phyloP scores from a whole-genome alignment of 2,888 invertebrate genomes.

The Meta bourneti region DNA sequence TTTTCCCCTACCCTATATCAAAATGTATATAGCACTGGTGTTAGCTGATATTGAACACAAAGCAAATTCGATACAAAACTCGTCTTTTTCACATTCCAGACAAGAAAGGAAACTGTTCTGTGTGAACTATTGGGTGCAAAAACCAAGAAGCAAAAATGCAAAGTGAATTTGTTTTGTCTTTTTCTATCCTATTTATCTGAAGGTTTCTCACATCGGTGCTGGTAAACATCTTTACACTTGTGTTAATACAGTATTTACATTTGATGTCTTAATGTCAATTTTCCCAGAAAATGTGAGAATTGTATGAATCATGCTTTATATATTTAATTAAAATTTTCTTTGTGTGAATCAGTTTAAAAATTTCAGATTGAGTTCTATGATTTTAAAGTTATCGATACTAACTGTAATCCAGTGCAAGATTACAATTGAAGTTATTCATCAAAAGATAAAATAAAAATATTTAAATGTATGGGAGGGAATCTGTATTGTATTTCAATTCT shows the following conservation, averaged over 20 bases:
- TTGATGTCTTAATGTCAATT: not conserved
- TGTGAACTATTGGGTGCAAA: not conserved
- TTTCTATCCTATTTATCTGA: not conserved
- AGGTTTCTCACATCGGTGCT: slow-evolving; percentile 15
- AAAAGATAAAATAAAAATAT: too few species aligned
- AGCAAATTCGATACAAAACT: not conserved
- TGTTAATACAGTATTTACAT: slow-evolving; percentile 29
- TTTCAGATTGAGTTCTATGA: too few species aligned
- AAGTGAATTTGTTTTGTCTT: not conserved
- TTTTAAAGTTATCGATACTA: too few species aligned
- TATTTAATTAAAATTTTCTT: not conserved
- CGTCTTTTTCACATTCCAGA: slow-evolving; percentile 42
- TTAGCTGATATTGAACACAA: slow-evolving; percentile 14
- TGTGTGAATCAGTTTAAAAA: too few species aligned
- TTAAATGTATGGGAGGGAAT: too few species aligned
- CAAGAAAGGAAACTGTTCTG: not conserved
- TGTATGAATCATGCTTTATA: not conserved
- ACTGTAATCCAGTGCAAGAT: too few species aligned
- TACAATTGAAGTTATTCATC: too few species aligned
- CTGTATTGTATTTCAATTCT: too few species aligned
- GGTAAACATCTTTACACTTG: slow-evolving; percentile 18
- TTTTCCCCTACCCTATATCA: slow-evolving; percentile 21
- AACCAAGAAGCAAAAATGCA: slow-evolving; percentile 1
- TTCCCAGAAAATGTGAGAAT: not conserved
- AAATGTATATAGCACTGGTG: slow-evolving; percentile 28